Percentiles rank a stretch among this genome's conserved stretches.
These are phyloP conservation scores for Rhorus exstirpatorius DNA, from an alignment of 2,888 invertebrate species.

Conservation along the genomic window DNA sequence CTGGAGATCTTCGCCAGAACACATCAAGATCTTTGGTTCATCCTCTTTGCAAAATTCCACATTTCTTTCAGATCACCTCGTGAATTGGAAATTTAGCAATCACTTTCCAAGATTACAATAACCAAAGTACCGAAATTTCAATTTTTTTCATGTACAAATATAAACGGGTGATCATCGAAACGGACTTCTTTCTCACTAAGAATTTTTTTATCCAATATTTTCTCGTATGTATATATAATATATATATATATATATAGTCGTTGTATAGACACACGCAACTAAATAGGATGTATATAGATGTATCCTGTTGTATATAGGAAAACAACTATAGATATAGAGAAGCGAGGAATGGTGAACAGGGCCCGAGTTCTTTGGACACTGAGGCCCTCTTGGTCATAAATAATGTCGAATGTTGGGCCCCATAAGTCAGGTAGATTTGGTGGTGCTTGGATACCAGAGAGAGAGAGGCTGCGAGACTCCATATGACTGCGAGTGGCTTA, in stretches of 20 bases:
- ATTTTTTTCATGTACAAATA: background rate
- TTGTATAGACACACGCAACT: conserved; percentile 5
- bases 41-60: conserved; percentile 17
- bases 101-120: background rate
- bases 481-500: conserved; percentile 49
- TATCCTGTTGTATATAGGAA: conserved; percentile 44
- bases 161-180: conserved; percentile 1
- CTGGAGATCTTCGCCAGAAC: conserved; percentile 38
- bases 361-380: conserved; percentile 76
- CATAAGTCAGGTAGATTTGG: conserved; percentile 85
- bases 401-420: conserved; percentile 83
- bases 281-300: conserved; percentile 41
- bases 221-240: conserved; percentile 22
- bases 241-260: no score
- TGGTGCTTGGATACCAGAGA: conserved; percentile 75
- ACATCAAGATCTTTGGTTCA: conserved; percentile 32
- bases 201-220: conserved; percentile 38
- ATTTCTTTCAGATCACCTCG: conserved; percentile 14
- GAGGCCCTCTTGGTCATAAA: conserved; percentile 81
- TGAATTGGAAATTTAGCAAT: conserved; percentile 19
- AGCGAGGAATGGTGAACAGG: conserved; percentile 63
- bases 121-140: background rate
- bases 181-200: conserved; percentile 5
- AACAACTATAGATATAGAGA: conserved; percentile 19
- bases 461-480: conserved; percentile 48